Base-by-base conservation (phyloP, 2,888 invertebrate genomes). In the Drosophila demipolita region DNA sequence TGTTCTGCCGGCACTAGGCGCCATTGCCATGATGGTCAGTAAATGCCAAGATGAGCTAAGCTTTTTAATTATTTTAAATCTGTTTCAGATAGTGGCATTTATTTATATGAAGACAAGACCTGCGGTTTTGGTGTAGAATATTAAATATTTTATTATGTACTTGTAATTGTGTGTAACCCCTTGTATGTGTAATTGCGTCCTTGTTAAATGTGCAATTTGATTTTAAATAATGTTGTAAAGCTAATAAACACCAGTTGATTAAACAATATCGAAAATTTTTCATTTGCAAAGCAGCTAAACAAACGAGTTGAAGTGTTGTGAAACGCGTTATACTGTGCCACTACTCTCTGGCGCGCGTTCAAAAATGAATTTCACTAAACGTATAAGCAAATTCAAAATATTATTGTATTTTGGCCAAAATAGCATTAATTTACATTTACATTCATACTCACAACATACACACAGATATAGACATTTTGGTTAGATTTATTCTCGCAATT, bases 81-180 rank as follows among this genome's bases (percentile, higher is more conserved):
- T 33, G 1, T 12, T 53, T 26, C 35, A 78, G 78, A 78, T 78
- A 35, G 78, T 78, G 62, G 72, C 78, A 36, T 97, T 97, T 91
- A 95, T 97, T 65, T 97, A 97, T 91, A 92, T 96, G 53, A 97
- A 97, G 93, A 97, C 97, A 17, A 94, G 97, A 88, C 97, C 97
- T 3, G 76, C 82, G 7, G 59, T 83, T 9, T 78, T 88, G 58
- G 82, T 82, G 33, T 92, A 78, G 59, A 45, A 49, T 1, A 23
- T 42, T 17, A 4, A n/a, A 20, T 29, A 61, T 58, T 66, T 61
- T 63, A 75, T 8, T n/a, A 36, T 36, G 49, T 65, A 52, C 48
- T 32, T 48, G 49, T 66, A 42, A 11, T 33, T n/a, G 33, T 65
- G 20, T 58, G 12, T 29, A 55, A 59, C 15, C 23, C 20, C 26